Percentiles rank a stretch among this genome's conserved stretches.
Conservation (phyloP, 2,113 vertebrate species). For the Ictalurus punctatus region DNA sequence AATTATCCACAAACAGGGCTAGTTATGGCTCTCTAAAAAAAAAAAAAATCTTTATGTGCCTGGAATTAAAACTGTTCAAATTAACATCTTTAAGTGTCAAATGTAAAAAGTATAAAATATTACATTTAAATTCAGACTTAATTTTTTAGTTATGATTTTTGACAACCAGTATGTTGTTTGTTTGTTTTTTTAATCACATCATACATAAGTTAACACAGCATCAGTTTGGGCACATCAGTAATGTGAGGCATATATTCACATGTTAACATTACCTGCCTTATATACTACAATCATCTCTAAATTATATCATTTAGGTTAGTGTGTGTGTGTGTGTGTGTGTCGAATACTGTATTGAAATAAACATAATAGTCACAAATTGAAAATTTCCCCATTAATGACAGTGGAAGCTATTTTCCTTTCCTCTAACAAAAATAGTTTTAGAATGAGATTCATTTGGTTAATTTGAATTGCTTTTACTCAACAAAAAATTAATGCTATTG, state of each 20-base stretch:
- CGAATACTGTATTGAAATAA: neutral
- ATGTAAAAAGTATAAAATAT: neutral
- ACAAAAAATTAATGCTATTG: neutral
- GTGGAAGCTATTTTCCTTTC: neutral
- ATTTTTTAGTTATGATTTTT: neutral
- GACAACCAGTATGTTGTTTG: neutral
- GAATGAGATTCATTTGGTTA: neutral
- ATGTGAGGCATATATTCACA: neutral
- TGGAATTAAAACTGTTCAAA: neutral
- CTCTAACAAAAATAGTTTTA: neutral
- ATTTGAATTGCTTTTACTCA: neutral
- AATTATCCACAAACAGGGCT: neutral
- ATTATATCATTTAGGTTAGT: neutral
- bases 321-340: too few species aligned
- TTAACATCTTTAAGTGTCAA: neutral
- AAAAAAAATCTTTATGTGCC: neutral
- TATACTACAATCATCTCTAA: neutral
- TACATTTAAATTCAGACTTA: neutral
- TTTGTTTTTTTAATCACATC: neutral
- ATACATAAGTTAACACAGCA: neutral
- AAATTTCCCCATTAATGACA: neutral
- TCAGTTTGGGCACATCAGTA: neutral
- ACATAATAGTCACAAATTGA: neutral
- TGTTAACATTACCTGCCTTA: neutral
- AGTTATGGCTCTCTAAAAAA: neutral